Conservation (phyloP, 2,113 vertebrate species). For the Acanthochromis polyacanthus region DNA sequence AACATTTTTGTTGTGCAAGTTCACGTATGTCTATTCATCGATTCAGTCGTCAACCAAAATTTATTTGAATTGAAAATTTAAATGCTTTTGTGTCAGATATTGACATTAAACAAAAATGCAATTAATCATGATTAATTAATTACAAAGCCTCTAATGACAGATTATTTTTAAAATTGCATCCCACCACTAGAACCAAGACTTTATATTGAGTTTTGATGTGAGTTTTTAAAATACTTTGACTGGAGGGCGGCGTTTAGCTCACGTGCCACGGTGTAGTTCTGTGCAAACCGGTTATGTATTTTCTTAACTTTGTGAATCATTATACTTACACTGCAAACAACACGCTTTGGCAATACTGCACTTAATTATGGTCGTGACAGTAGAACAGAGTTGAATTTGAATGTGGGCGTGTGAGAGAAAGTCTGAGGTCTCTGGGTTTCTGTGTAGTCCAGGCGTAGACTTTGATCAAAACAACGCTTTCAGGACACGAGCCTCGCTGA, state of each 20-base stretch:
- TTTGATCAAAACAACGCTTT: constrained; percentile 72
- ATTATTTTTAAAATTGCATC: too few relatives aligned
- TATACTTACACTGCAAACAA: constrained; percentile 30
- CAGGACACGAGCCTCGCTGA: constrained; percentile 56
- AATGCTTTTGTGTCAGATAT: too few relatives aligned
- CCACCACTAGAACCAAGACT: too few relatives aligned
- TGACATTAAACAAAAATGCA: too few relatives aligned
- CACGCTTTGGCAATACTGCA: constrained; percentile 26
- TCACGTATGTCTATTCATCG: too few relatives aligned
- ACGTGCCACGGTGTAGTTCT: not conserved
- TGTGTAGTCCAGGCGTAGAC: constrained; percentile 55
- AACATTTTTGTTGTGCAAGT: too few relatives aligned
- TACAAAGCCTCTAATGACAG: too few relatives aligned
- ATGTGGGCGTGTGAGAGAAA: constrained; percentile 12
- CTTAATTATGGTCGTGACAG: constrained; percentile 27
- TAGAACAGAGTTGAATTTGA: constrained; percentile 13
- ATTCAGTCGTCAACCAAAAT: too few relatives aligned
- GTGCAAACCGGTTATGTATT: constrained; percentile 2
- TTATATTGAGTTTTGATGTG: too few relatives aligned
- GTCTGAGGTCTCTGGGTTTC: constrained; percentile 64
- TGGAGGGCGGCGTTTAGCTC: not conserved
- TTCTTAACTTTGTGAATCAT: constrained; percentile 18
- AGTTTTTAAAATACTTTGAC: not conserved
- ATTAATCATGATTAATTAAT: too few relatives aligned
- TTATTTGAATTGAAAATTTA: too few relatives aligned